Base-by-base conservation (phyloP, 2,888 invertebrate genomes). In the Oconnorella tubifera region DNA sequence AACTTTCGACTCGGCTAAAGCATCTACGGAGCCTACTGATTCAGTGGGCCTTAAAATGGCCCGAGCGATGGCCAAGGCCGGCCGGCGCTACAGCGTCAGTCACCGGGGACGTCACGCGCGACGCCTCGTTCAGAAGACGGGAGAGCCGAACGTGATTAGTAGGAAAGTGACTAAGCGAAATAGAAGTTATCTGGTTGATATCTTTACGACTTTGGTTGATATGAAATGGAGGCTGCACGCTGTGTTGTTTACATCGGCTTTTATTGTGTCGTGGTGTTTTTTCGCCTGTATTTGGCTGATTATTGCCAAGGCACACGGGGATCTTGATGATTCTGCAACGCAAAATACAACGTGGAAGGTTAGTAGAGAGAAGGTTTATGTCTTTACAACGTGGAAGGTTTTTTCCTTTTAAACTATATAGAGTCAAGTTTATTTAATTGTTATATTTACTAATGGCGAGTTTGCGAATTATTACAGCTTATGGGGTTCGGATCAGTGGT, bases 221-320 rank as follows among this genome's bases (percentile, higher is more conserved):
- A 73, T 78, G 62, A 63, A 63, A 55, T 97, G 97, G 97, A 74
- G 78, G 14, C 80, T 74, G 64, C 95, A 94, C 74, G 86, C 96
- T 72, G 85, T 94, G 69, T 89, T 95, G 65, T 94, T 96, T 83
- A 89, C 92, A 33, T 86, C 91, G 78, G 91, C 90, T 73, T 97
- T 96, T 70, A 67, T 81, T 40, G 86, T 91, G 61, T 91, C 91
- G 60, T 97, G 96, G 93, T 85, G 93, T 33, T 85, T 89, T 23
- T 97, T 97, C 78, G 93, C 81, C 4, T 63, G 79, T 14, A 62
- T 83, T 31, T 84, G 84, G 80, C 83, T 78, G 72, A 66, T 80
- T 10, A 73, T 82, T 58, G 76, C 74, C 25, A 69, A 75, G 63
- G 69, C 74, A 10, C 81, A 83, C 69, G 83, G 81, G 10, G 83